phyloP scores from a whole-genome alignment of 1,140 invertebrate species.

The Limonius californicus region DNA sequence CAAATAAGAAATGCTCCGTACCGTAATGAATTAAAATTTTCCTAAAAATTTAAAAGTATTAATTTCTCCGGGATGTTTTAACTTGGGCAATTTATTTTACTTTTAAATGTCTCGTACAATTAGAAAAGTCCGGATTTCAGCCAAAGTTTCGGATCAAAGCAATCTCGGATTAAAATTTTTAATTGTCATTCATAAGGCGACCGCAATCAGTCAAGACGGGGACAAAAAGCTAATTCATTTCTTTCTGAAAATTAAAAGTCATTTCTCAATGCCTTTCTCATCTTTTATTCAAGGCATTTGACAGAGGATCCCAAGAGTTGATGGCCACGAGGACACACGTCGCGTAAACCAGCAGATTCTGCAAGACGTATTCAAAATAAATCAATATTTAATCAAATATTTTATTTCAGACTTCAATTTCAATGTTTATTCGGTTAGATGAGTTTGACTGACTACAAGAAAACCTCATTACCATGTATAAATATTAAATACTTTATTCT shows the following conservation, averaged over 20 bases:
- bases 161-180: slow-evolving; percentile 23
- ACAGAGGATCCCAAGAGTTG: slow-evolving; percentile 4
- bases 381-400: slow-evolving; percentile 29
- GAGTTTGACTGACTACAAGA: slow-evolving; percentile 24
- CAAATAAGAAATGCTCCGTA: slow-evolving; percentile 7
- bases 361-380: slow-evolving; percentile 17
- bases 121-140: slow-evolving; percentile 20
- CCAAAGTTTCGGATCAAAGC: slow-evolving; percentile 14
- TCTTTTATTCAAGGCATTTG: slow-evolving; percentile 22
- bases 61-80: slow-evolving; percentile 18
- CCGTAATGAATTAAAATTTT: slow-evolving; percentile 9
- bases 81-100: slow-evolving; percentile 20
- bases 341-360: slow-evolving; percentile 15
- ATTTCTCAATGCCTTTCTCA: slow-evolving; percentile 25
- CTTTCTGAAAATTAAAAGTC: slow-evolving; percentile 24
- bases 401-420: slow-evolving; percentile 25
- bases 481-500: slow-evolving; percentile 19
- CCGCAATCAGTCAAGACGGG: slow-evolving; percentile 19
- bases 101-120: slow-evolving; percentile 12
- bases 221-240: slow-evolving; percentile 18
- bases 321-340: slow-evolving; percentile 20
- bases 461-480: slow-evolving; percentile 27
- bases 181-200: slow-evolving; percentile 25
- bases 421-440: slow-evolving; percentile 28
- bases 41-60: slow-evolving; percentile 8